A percentile compares a stretch with the other conserved stretches of the same genome.
phyloP scores from a whole-genome alignment of 1,140 invertebrate genomes.

The Orchesella cincta region DNA sequence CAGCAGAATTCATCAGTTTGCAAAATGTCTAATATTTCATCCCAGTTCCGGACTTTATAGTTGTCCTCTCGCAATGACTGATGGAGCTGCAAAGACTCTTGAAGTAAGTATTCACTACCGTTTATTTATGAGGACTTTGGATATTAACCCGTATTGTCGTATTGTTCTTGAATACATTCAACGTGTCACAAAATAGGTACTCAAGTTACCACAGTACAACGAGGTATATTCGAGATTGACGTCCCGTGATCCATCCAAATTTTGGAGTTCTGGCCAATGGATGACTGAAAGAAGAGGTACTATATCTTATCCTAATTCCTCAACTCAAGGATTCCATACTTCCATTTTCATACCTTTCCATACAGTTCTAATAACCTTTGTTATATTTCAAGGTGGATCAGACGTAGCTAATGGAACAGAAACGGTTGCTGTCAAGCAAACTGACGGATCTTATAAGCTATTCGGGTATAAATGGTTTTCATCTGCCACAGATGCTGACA shows the following conservation, averaged over 20 bases:
- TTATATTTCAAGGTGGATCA: slow-evolving; percentile 57
- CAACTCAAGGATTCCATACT: slow-evolving; percentile 11
- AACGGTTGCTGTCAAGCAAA: slow-evolving; percentile 59
- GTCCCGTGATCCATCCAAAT: slow-evolving; percentile 58
- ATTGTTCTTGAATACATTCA: slow-evolving; percentile 26
- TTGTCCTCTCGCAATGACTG: slow-evolving; percentile 67
- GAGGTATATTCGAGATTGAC: slow-evolving; percentile 57
- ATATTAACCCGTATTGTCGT: background rate
- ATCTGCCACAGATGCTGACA: slow-evolving; percentile 65
- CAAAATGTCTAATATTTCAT: slow-evolving; percentile 61
- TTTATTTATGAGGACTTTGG: background rate
- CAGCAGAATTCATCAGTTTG: slow-evolving; percentile 63
- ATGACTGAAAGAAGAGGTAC: slow-evolving; percentile 64
- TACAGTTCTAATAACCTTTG: background rate
- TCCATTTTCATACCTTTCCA: background rate
- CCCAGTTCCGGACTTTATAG: slow-evolving; percentile 62
- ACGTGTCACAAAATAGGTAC: slow-evolving; percentile 30
- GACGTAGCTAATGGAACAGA: slow-evolving; percentile 65
- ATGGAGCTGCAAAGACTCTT: slow-evolving; percentile 64
- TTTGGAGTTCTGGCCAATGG: slow-evolving; percentile 69
- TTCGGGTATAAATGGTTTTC: slow-evolving; percentile 66
- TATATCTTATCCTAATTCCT: background rate
- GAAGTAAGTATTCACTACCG: slow-evolving; percentile 53
- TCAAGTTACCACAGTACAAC: slow-evolving; percentile 49
- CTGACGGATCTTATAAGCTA: slow-evolving; percentile 57